These are phyloP conservation scores for Phyllostomus discolor DNA, from an alignment of 2,113 vertebrate species.

Conservation along the genomic window DNA sequence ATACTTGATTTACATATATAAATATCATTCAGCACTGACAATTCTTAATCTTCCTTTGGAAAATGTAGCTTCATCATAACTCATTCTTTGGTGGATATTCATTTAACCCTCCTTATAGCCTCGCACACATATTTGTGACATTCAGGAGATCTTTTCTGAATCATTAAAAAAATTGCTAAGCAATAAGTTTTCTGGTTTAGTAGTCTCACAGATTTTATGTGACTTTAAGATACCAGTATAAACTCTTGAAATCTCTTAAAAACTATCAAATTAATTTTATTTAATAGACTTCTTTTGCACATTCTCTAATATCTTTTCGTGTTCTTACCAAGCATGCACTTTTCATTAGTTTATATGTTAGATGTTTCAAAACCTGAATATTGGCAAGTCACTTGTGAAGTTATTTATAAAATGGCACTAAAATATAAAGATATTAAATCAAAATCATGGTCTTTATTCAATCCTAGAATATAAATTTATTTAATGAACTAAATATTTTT, in stretches of 20 bases:
- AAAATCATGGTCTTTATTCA: neutral
- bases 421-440: neutral
- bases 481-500: neutral
- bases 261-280: neutral
- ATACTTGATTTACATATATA: slow-evolving; percentile 71
- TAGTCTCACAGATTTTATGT: neutral
- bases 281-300: slow-evolving; percentile 14
- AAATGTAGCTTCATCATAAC: slow-evolving; percentile 40
- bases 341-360: neutral
- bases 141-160: slow-evolving; percentile 36
- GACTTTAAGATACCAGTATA: neutral
- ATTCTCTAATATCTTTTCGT: neutral
- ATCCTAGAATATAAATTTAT: neutral
- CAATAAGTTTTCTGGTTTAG: neutral
- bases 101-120: neutral
- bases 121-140: neutral
- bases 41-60: slow-evolving; percentile 55
- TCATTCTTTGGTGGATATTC: slow-evolving; percentile 36
- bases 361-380: neutral
- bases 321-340: slow-evolving; percentile 40
- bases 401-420: slow-evolving; percentile 5
- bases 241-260: neutral
- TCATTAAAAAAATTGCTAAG: neutral
- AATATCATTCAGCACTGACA: slow-evolving; percentile 63
- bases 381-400: neutral